These are phyloP conservation scores for Machimus atricapillus DNA, from an alignment of 2,888 invertebrate genomes.

Conservation along the genomic window DNA sequence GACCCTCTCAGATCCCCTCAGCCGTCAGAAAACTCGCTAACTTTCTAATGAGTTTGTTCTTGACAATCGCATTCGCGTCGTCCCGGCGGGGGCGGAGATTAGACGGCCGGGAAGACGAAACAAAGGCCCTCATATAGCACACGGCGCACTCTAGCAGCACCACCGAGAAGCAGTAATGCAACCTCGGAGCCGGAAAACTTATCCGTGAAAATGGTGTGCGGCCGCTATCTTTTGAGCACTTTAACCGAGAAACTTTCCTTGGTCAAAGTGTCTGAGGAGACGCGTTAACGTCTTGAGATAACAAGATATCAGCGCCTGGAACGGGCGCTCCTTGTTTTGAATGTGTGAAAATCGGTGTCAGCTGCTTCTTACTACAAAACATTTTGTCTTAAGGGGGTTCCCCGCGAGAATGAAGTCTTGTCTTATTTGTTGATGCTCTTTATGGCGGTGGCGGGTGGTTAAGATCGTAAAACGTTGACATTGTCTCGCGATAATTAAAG, in stretches of 20 bases:
- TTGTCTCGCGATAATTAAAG: background rate
- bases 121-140: background rate
- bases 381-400: background rate
- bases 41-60: constrained; percentile 38
- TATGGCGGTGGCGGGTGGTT: background rate
- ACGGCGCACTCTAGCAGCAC: background rate
- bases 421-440: background rate
- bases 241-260: background rate
- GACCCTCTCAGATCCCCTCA: background rate
- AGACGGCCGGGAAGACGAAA: background rate
- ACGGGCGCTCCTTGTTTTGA: background rate
- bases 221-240: background rate
- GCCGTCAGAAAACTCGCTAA: constrained; percentile 16
- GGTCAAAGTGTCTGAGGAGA: background rate
- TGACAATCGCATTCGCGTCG: constrained; percentile 11
- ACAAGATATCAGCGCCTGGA: background rate
- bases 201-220: background rate
- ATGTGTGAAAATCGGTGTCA: background rate
- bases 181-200: background rate
- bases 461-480: background rate
- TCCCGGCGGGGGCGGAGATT: background rate
- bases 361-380: background rate
- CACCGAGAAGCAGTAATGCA: background rate
- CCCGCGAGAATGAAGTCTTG: background rate
- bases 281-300: constrained; percentile 1